Evolutionary conservation across 2,888 invertebrate species (phyloP).

Genomic region (Helicoverpa assulta): DNA sequence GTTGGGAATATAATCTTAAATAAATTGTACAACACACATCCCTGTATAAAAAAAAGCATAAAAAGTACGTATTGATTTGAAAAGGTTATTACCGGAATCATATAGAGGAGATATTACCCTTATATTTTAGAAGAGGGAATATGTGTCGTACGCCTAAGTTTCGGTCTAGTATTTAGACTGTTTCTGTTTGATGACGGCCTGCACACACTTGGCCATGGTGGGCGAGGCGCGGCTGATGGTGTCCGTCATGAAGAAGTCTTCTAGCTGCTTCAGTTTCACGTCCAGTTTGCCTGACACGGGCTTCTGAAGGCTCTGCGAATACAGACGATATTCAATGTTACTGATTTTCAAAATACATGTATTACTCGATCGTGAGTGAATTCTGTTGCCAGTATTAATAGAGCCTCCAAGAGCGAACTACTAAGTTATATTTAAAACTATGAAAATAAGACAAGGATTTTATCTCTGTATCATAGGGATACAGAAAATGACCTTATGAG

Average conservation of each 20-base stretch:
- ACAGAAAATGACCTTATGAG: no score
- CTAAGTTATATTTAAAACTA: background rate
- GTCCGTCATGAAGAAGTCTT: conserved; percentile 98
- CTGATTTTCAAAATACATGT: background rate
- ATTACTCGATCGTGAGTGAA: background rate
- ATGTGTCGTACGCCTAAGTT: conserved; percentile 50
- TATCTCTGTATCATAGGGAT: background rate
- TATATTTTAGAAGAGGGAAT: conserved; percentile 4
- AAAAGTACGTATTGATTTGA: conserved; percentile 46
- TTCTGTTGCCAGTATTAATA: background rate
- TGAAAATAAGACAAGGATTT: background rate
- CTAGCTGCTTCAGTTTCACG: conserved; percentile 93
- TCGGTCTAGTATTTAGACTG: conserved; percentile 79
- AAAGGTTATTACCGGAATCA: conserved; percentile 46
- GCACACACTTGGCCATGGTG: conserved; percentile 99
- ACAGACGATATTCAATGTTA: background rate
- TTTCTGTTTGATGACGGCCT: conserved; percentile 95
- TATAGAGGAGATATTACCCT: conserved; percentile 7
- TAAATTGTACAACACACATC: conserved; percentile 55
- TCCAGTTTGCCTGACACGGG: conserved; percentile 91
- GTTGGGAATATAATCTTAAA: conserved; percentile 70
- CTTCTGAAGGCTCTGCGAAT: conserved; percentile 81
- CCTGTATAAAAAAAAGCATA: conserved; percentile 22
- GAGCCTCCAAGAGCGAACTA: background rate
- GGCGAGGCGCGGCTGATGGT: conserved; percentile 98